Conservation (phyloP, 2,888 invertebrate genomes). For the Hydriomena furcata region DNA sequence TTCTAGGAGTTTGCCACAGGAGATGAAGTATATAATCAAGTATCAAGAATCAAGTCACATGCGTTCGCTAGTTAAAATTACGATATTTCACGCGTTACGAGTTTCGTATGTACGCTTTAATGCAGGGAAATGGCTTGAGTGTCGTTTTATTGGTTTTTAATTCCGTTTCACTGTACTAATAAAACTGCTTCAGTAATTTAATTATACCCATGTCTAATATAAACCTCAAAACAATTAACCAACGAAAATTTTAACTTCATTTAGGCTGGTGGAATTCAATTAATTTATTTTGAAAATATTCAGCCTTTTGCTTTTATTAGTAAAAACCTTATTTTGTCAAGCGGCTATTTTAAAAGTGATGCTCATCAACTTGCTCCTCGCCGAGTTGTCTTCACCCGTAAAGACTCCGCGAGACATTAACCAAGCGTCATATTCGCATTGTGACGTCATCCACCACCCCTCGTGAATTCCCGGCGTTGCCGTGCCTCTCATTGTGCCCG, state of each 20-base stretch:
- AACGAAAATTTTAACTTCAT: neutral
- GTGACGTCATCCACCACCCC: slow-evolving; percentile 59
- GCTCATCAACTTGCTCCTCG: too few relatives aligned
- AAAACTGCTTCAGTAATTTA: slow-evolving; percentile 17
- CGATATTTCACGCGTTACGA: slow-evolving; percentile 52
- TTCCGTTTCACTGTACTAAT: slow-evolving; percentile 17
- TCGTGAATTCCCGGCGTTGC: slow-evolving; percentile 52
- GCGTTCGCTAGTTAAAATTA: slow-evolving; percentile 48
- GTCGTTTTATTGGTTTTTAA: slow-evolving; percentile 18
- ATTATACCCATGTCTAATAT: slow-evolving; percentile 2
- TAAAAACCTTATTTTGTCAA: too few relatives aligned
- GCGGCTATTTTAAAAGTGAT: too few relatives aligned
- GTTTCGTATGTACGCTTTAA: slow-evolving; percentile 37
- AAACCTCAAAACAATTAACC: slow-evolving; percentile 9
- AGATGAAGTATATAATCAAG: too few relatives aligned
- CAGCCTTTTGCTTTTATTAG: too few relatives aligned
- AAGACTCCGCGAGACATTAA: slow-evolving; percentile 42
- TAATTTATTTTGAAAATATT: too few relatives aligned
- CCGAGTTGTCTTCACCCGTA: slow-evolving; percentile 4
- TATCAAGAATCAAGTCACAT: neutral
- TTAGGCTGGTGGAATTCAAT: too few relatives aligned
- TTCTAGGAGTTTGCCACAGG: too few relatives aligned
- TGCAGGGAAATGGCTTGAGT: slow-evolving; percentile 30
- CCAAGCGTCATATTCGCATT: slow-evolving; percentile 61
- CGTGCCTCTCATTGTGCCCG: slow-evolving; percentile 67